These are phyloP conservation scores for Lytechinus pictus DNA, from an alignment of 35 echinoderm and acorn worm genomes.

Conservation along the genomic window DNA sequence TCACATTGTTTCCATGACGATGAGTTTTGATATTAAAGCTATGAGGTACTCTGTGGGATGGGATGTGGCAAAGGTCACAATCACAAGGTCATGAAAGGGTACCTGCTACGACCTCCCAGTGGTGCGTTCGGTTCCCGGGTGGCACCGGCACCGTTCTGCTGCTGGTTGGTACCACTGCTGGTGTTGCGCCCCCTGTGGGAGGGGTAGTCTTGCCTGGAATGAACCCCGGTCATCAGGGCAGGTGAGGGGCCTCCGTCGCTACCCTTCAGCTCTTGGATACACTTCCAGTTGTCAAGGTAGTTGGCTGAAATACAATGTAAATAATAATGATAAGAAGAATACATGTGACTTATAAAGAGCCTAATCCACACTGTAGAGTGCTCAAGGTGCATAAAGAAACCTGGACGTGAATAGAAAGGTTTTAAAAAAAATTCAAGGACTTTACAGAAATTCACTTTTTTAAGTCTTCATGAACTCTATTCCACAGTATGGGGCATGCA, in stretches of 20 bases:
- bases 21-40: not conserved
- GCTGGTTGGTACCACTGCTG: not conserved
- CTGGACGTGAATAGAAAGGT: too few species aligned
- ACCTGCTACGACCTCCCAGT: constrained; percentile 27
- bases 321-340: too few species aligned
- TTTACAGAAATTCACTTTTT: too few species aligned
- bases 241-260: constrained; percentile 49
- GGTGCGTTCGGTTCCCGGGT: not conserved
- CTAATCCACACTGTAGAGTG: too few species aligned
- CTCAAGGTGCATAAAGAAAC: too few species aligned
- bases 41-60: not conserved
- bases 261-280: constrained; percentile 92
- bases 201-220: not conserved
- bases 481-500: too few species aligned
- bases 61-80: not conserved
- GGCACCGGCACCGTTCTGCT: not conserved
- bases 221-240: not conserved
- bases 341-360: too few species aligned
- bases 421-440: too few species aligned
- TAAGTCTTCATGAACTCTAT: too few species aligned
- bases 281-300: constrained; percentile 99
- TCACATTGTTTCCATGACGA: not conserved
- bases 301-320: constrained; percentile 62
- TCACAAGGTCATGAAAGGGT: constrained; percentile 37
- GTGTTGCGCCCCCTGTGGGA: not conserved